These are phyloP conservation scores for Cavia aperea DNA, from an alignment of 2,113 vertebrate species.

Conservation along the genomic window DNA sequence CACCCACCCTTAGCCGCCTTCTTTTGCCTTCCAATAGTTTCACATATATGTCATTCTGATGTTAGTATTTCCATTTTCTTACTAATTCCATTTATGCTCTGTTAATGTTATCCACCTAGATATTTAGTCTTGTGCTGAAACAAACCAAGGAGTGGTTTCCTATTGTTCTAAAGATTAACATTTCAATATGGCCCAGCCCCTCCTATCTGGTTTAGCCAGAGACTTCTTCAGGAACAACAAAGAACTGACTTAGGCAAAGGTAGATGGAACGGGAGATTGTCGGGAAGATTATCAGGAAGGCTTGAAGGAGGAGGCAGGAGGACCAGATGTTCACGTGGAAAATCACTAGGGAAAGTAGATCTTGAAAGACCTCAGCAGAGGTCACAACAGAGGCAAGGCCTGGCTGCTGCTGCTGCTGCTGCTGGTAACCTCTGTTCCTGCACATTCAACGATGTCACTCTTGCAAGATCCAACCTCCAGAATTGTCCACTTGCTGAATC, in stretches of 20 bases:
- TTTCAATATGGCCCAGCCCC: neutral
- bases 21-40: rapidly evolving
- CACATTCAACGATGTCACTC: rapidly evolving
- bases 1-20: too few relatives aligned
- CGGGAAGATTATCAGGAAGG: too few relatives aligned
- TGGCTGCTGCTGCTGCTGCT: too few relatives aligned
- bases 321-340: too few relatives aligned
- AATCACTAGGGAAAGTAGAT: neutral
- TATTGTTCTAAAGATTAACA: neutral
- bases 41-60: rapidly evolving
- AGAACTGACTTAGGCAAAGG: neutral
- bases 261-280: neutral
- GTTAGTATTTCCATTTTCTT: neutral
- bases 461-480: neutral
- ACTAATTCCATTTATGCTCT: too few relatives aligned
- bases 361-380: too few relatives aligned
- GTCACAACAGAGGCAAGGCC: neutral
- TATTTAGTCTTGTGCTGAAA: neutral
- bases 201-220: neutral
- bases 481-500: too few relatives aligned
- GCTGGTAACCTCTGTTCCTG: neutral
- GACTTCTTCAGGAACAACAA: neutral
- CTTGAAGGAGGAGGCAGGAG: neutral
- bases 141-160: neutral
- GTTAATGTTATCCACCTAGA: neutral